phyloP scores from a whole-genome alignment of 2,113 vertebrate genomes.

The Coregonus clupeaformis region DNA sequence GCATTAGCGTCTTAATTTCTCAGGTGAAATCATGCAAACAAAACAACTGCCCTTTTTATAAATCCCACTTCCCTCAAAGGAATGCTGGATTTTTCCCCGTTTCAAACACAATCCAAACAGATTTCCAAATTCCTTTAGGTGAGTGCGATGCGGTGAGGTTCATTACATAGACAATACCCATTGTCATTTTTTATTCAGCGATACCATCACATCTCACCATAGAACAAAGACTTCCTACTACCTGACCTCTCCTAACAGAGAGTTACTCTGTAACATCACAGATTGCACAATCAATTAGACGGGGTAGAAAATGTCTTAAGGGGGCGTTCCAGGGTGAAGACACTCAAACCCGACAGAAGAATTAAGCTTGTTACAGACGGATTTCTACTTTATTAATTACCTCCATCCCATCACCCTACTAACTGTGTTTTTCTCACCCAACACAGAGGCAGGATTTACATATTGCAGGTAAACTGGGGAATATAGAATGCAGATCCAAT shows the following conservation, averaged over 20 bases:
- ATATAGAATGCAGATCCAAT: conserved; percentile 78
- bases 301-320: conserved; percentile 56
- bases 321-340: conserved; percentile 49
- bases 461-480: conserved; percentile 79
- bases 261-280: conserved; percentile 42
- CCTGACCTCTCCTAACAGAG: conserved; percentile 52
- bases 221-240: conserved; percentile 59
- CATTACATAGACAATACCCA: conserved; percentile 41
- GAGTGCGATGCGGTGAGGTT: conserved; percentile 25
- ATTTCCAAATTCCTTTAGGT: conserved; percentile 36
- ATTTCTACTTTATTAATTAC: conserved; percentile 73
- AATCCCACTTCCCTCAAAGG: conserved; percentile 47
- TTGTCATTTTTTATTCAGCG: conserved; percentile 52
- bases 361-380: conserved; percentile 66
- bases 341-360: conserved; percentile 62
- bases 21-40: conserved; percentile 65
- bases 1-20: conserved; percentile 55
- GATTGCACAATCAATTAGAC: conserved; percentile 60
- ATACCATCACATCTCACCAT: conserved; percentile 42
- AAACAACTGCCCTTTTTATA: conserved; percentile 54
- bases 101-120: conserved; percentile 41
- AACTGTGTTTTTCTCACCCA: conserved; percentile 39
- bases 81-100: conserved; percentile 20
- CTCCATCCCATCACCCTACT: conserved; percentile 40
- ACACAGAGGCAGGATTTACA: conserved; percentile 71